phyloP scores from a whole-genome alignment of 2,888 invertebrate genomes.

The Dermolepida albohirtum region DNA sequence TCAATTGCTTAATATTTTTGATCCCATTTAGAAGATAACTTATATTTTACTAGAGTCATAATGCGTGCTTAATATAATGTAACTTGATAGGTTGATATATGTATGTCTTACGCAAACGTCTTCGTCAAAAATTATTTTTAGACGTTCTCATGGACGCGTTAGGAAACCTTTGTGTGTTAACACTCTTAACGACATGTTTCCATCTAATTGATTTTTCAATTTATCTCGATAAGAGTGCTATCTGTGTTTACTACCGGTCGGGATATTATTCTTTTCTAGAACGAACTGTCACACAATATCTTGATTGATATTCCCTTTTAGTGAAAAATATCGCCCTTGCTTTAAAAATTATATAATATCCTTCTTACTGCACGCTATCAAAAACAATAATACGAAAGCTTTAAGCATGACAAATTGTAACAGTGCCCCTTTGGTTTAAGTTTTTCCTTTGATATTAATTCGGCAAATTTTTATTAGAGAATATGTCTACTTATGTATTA shows the following conservation, averaged over 20 bases:
- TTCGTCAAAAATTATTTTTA: constrained; percentile 15
- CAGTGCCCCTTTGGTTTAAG: constrained; percentile 3
- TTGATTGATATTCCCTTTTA: constrained; percentile 43
- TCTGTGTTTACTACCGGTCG: constrained; percentile 21
- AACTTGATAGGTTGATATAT: neutral
- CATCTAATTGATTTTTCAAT: constrained; percentile 34
- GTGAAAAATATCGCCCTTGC: constrained; percentile 36
- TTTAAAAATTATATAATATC: constrained; percentile 28
- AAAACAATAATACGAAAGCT: constrained; percentile 29
- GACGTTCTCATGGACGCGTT: neutral
- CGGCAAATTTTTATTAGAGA: constrained; percentile 2
- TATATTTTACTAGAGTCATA: too few species aligned
- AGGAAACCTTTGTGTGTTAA: constrained; percentile 21
- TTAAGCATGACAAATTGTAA: constrained; percentile 37
- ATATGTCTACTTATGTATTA: too few species aligned
- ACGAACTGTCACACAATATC: constrained; percentile 43
- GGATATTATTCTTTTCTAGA: constrained; percentile 27
- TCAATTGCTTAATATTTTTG: too few species aligned
- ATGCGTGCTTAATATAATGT: too few species aligned
- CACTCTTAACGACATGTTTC: constrained; percentile 18
- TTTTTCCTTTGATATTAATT: constrained; percentile 15
- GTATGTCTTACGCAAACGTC: neutral
- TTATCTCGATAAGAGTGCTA: constrained; percentile 28
- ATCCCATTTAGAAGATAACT: too few species aligned
- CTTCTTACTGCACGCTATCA: constrained; percentile 16